Base-by-base conservation (phyloP, 2,888 invertebrate genomes). In the Amiota mariae region DNA sequence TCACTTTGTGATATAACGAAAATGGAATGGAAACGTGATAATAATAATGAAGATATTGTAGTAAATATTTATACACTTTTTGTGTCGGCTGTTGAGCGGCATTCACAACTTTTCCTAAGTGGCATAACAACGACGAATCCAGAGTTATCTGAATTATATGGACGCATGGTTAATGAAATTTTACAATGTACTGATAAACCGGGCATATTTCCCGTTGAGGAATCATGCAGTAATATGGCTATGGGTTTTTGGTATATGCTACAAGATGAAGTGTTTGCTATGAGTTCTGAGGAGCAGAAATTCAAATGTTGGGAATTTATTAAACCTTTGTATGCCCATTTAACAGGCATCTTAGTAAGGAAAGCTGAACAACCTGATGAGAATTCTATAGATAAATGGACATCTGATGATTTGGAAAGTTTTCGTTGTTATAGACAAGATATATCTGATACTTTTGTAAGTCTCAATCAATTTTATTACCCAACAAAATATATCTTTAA, bases 201-300 rank as follows among this genome's bases (percentile, higher is more conserved):
- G 2, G 97, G 97, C 0, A 93, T 94, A 79, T 98, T 96, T 90
- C 97, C 97, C 0, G 92, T 95, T 4, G 96, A 98, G 85, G 98
- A 98, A 90, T 94, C 93, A 0, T 93, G 95, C 76, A 97, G 97
- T 86, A 95, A 94, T 75, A 92, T 97, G 78, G 93, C 96, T 0
- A 94, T 97, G 90, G 95, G 95, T 3, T 96, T 97, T 89, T 98
- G 98, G 98, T 98, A 96, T 88, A 94, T 95, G 73, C 90, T 98
- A 71, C 97, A 98, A 68, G 89, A 89, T 75, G 89, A 89, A 81
- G 88, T 89, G 8, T 87, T 89, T 73, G 87, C 89, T 49, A 86
- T 89, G 83, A 84, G 79, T 36, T 79, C 82, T 20, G 85, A 85
- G 24, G 87, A 89, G 63, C 83, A 88, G 36, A 87, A 88, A 72